A percentile compares a stretch with the other conserved stretches of the same genome.
These are phyloP conservation scores for Nebria ingens DNA, from an alignment of 1,140 invertebrate genomes.

Conservation along the genomic window DNA sequence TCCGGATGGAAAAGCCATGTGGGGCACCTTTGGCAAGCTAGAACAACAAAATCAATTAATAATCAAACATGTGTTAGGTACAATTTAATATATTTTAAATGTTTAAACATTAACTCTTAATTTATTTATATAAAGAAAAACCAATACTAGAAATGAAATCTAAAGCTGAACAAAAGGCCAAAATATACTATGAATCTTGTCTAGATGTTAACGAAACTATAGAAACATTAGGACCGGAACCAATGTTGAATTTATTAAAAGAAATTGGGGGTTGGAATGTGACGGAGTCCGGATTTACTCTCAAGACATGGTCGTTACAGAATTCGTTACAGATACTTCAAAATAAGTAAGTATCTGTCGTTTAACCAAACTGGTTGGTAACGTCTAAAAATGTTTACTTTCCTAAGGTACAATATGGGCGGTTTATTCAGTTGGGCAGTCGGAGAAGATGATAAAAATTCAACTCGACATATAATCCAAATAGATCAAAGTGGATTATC, in stretches of 20 bases:
- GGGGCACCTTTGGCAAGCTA: conserved; percentile 91
- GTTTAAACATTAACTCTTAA: too few relatives aligned
- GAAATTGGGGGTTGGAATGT: conserved; percentile 71
- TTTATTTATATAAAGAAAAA: too few relatives aligned
- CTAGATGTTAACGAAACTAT: conserved; percentile 88
- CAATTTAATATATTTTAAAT: too few relatives aligned
- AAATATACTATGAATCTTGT: conserved; percentile 85
- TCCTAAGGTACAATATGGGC: conserved; percentile 65
- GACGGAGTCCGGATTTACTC: conserved; percentile 39
- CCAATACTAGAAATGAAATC: conserved; percentile 51
- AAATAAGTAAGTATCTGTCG: conserved; percentile 43
- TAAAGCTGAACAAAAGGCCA: conserved; percentile 78
- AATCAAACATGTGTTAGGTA: conserved; percentile 82
- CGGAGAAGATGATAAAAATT: conserved; percentile 88
- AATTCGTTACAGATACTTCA: conserved; percentile 67
- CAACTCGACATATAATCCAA: conserved; percentile 77
- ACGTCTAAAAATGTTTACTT: background rate
- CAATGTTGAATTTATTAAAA: conserved; percentile 64
- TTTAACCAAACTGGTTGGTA: background rate
- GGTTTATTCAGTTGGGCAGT: conserved; percentile 86
- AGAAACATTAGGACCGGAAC: conserved; percentile 68
- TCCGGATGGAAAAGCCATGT: conserved; percentile 83
- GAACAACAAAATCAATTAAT: conserved; percentile 87
- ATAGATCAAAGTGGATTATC: conserved; percentile 87
- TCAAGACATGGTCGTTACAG: conserved; percentile 65